Evolutionary conservation across 2,113 vertebrate genomes (phyloP), one percentile per base, ranked within the genome.

Genomic region (Pipa parva): DNA sequence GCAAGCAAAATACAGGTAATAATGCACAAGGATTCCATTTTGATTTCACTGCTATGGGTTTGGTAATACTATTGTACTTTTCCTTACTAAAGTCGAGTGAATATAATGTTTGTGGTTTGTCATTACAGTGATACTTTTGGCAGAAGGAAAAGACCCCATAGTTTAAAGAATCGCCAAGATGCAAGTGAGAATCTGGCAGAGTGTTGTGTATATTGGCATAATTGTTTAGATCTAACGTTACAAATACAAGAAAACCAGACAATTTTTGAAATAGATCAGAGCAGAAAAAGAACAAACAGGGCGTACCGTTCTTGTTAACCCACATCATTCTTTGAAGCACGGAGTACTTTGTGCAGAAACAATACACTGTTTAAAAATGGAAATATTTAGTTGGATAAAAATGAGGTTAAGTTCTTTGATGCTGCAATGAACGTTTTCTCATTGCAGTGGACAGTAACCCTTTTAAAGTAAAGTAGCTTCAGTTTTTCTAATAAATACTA

Each of bases 181-280:
- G 57, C 28, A 68, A 39, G 48, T 61, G 56, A 70, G 66, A 70
- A 70, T 27, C 58, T 70, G 66, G 66, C 57, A 60, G 18, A 17
- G 52, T 25, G 33, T 45, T 70, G 56, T 54, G 28, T 70, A 45
- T n/a, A 42, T 70, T 70, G 66, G 57, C 66, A 54, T 61, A 37
- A 50, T 59, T 68, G 42, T 68, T 59, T 68, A 51, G 55, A 59
- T 18, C 26, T 61, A 25, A 61, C 52, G 66, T 33, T 31, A 61
- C 37, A 57, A 67, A 52, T 70, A 60, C 48, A 45, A 29, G 49
- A 61, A 61, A 61, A 39, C 24, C 31, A 61, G 33, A 31, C 49
- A 50, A 36, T 67, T 68, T 68, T 28, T 26, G 28, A 57, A 49
- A 49, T 25, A 21, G 59, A 70, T 21, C 37, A 69, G 12, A 18